A percentile compares a stretch with the other conserved stretches of the same genome.
Conservation (phyloP, 1,140 invertebrate genomes). For the Bilobella aurantiaca region DNA sequence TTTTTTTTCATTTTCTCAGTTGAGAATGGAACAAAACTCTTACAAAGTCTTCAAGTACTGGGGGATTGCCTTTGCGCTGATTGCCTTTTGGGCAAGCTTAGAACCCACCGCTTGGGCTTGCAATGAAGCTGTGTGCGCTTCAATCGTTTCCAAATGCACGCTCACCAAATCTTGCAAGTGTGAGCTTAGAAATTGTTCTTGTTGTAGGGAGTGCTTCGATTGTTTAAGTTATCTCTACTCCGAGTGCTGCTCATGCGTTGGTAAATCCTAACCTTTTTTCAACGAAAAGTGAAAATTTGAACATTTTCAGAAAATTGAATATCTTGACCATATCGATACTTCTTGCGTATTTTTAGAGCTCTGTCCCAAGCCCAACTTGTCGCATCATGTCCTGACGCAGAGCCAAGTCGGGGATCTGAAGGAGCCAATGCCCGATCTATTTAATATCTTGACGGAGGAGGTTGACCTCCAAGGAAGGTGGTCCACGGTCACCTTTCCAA, state of each 20-base stretch:
- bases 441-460: constrained; percentile 66
- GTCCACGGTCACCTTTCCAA: constrained; percentile 65
- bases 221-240: constrained; percentile 79
- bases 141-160: constrained; percentile 90
- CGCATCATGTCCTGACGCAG: constrained; percentile 58
- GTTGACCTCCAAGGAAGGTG: constrained; percentile 61
- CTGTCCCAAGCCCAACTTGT: constrained; percentile 71
- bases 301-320: no score
- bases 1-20: not conserved
- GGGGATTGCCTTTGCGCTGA: not conserved
- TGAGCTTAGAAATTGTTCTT: constrained; percentile 78
- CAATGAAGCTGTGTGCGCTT: constrained; percentile 82
- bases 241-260: constrained; percentile 91
- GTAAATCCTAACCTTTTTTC: constrained; percentile 48
- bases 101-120: constrained; percentile 42
- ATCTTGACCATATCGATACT: no score
- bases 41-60: not conserved
- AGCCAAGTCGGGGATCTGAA: constrained; percentile 78
- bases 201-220: constrained; percentile 81
- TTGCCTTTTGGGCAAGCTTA: not conserved
- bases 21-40: not conserved
- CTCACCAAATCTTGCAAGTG: constrained; percentile 90
- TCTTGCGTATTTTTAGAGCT: no score
- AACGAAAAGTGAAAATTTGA: no score
- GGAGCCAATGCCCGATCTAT: constrained; percentile 70